Percentiles rank a stretch among this genome's conserved stretches.
Evolutionary conservation across 2,888 invertebrate genomes (phyloP).

Genomic region (Nematopogon swammerdamellus): DNA sequence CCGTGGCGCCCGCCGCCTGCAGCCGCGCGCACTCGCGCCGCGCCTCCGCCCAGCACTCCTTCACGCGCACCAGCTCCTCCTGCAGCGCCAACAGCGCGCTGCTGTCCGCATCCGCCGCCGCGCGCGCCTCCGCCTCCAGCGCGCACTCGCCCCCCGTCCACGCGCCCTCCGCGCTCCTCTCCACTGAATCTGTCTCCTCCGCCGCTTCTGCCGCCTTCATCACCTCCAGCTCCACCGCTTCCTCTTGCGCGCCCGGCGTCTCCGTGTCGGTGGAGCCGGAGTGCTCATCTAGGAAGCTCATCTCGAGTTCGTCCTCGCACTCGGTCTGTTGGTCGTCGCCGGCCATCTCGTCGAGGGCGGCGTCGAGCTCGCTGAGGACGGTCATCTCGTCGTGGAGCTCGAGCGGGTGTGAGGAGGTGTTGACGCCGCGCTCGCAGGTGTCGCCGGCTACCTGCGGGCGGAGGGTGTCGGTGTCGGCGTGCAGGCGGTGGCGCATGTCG

Average conservation of each 20-base stretch:
- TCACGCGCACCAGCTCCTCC: slow-evolving; percentile 70
- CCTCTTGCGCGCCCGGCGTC: too few relatives aligned
- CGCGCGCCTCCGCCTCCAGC: slow-evolving; percentile 25
- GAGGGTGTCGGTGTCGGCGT: slow-evolving; percentile 13
- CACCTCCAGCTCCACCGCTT: too few relatives aligned
- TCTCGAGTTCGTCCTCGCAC: slow-evolving; percentile 25
- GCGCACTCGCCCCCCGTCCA: slow-evolving; percentile 20
- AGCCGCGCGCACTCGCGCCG: slow-evolving; percentile 61
- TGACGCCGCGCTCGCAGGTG: slow-evolving; percentile 9
- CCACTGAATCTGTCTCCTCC: slow-evolving; percentile 6
- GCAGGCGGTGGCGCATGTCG: background rate
- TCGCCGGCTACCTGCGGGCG: slow-evolving; percentile 16
- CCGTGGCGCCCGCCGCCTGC: slow-evolving; percentile 53
- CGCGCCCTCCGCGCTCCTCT: slow-evolving; percentile 8
- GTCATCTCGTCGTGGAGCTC: slow-evolving; percentile 10
- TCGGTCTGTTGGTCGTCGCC: slow-evolving; percentile 47
- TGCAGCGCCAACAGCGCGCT: slow-evolving; percentile 63
- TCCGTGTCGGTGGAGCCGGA: slow-evolving; percentile 24
- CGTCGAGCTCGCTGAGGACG: slow-evolving; percentile 20
- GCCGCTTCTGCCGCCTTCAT: background rate
- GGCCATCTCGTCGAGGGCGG: slow-evolving; percentile 28
- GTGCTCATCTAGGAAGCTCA: slow-evolving; percentile 26
- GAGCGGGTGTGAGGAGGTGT: slow-evolving; percentile 21
- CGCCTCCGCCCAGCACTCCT: slow-evolving; percentile 67
- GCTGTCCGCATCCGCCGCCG: slow-evolving; percentile 35